phyloP scores from a whole-genome alignment of 2,797 vertebrate genomes.

The Pelodytes ibericus region DNA sequence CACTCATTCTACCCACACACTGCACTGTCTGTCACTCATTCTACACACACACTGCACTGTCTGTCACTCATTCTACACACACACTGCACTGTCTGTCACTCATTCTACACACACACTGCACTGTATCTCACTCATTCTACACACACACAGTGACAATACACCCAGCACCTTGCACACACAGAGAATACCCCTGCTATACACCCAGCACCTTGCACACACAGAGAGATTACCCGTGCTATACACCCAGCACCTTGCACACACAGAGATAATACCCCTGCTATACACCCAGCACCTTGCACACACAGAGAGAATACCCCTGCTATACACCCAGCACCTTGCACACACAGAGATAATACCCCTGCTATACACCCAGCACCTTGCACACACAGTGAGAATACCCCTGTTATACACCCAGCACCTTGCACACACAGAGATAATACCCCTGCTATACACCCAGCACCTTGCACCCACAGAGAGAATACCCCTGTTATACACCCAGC shows the following conservation, averaged over 20 bases:
- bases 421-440: too few species aligned
- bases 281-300: background rate
- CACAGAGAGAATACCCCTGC: background rate
- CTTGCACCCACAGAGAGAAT: too few species aligned
- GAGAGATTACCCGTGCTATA: background rate
- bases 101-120: too few species aligned
- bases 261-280: background rate
- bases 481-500: too few species aligned
- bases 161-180: background rate
- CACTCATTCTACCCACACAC: background rate
- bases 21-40: constrained; percentile 3
- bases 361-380: too few species aligned
- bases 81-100: background rate
- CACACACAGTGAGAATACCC: too few species aligned
- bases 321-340: too few species aligned
- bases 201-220: too few species aligned
- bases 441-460: too few species aligned
- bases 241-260: background rate
- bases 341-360: too few species aligned
- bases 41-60: background rate
- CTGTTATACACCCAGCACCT: too few species aligned
- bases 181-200: background rate
- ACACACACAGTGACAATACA: background rate
- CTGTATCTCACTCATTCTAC: too few species aligned
- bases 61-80: background rate